These are phyloP conservation scores for Malthinus seriepunctatus DNA, from an alignment of 2,888 invertebrate genomes.

Conservation along the genomic window DNA sequence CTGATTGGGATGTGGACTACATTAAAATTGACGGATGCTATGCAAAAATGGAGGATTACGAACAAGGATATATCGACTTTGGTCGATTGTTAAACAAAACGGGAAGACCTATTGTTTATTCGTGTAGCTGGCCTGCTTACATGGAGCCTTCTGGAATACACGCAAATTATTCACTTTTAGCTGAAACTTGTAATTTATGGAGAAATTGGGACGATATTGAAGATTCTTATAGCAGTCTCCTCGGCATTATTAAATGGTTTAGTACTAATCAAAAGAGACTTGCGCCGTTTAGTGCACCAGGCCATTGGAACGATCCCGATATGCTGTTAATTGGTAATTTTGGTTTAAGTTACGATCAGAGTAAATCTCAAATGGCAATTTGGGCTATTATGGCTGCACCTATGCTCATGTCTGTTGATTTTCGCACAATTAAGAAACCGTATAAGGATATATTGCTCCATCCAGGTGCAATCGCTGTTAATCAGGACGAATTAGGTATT, in stretches of 20 bases:
- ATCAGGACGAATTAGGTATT: slow-evolving; percentile 66
- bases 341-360: slow-evolving; percentile 64
- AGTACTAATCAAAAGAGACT: slow-evolving; percentile 62
- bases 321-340: slow-evolving; percentile 65
- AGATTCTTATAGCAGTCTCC: slow-evolving; percentile 64
- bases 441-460: slow-evolving; percentile 64
- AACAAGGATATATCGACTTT: slow-evolving; percentile 64
- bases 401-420: slow-evolving; percentile 67
- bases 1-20: slow-evolving; percentile 75
- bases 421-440: slow-evolving; percentile 58
- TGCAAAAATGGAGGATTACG: slow-evolving; percentile 43
- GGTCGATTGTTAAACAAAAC: slow-evolving; percentile 67
- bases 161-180: slow-evolving; percentile 61
- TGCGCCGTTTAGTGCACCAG: slow-evolving; percentile 62
- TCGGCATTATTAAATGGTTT: slow-evolving; percentile 62
- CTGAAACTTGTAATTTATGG: slow-evolving; percentile 65
- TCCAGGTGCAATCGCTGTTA: slow-evolving; percentile 61
- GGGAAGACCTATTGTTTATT: slow-evolving; percentile 72
- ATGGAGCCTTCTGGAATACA: slow-evolving; percentile 59
- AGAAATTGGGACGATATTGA: slow-evolving; percentile 66
- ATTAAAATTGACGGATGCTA: slow-evolving; percentile 78
- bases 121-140: slow-evolving; percentile 82
- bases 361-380: slow-evolving; percentile 69
- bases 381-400: slow-evolving; percentile 72
- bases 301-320: slow-evolving; percentile 71